Evolutionary conservation across 2,113 vertebrate genomes (phyloP), one percentile per base, ranked within the genome.

Genomic region (Kobus ellipsiprymnus): DNA sequence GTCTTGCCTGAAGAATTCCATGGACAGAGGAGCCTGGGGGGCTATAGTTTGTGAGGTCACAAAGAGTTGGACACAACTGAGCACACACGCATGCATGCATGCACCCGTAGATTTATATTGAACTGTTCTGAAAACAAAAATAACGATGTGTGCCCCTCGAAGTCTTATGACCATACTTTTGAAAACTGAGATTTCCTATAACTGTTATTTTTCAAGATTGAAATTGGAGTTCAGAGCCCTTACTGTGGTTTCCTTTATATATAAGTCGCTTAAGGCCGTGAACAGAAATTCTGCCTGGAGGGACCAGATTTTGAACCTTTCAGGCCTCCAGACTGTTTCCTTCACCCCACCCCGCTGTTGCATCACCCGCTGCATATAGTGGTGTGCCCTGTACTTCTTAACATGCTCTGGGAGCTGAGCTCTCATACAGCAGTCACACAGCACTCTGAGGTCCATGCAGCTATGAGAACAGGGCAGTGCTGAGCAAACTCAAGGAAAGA

Each of bases 361-460:
- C 4, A 0, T 80, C 30, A 1, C 23, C 16, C 3, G 2, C 7
- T 62, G 12, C 11, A 1, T 19, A 8, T 1, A 40, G 9, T 52
- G 71, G 1, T 40, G 3, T 13, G 2, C 11, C 7, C 2, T 12
- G 5, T 62, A 6, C 52, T 30, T 52, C 15, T 6, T 33, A 57
- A 14, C 67, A 7, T 15, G 30, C 48, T 86, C 48, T 2, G 6
- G 2, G 29, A 54, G 25, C 21, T 80, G 46, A 40, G 11, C 4
- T 19, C 15, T 62, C 77, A 33, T 12, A n/a, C 11, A 25, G 50
- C 5, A 25, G 2, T 82, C 59, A 36, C 29, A 15, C 36, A 52
- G 33, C 5, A 83, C 50, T 57, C 44, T 54, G 50, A 88, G n/a
- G 44, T 15, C 33, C 16, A 59, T 17, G 15, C 5, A 8, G 17